Evolutionary conservation across 2,797 vertebrate genomes (phyloP), one percentile per base, ranked within the genome.

Genomic region (Delichon dasypus): DNA sequence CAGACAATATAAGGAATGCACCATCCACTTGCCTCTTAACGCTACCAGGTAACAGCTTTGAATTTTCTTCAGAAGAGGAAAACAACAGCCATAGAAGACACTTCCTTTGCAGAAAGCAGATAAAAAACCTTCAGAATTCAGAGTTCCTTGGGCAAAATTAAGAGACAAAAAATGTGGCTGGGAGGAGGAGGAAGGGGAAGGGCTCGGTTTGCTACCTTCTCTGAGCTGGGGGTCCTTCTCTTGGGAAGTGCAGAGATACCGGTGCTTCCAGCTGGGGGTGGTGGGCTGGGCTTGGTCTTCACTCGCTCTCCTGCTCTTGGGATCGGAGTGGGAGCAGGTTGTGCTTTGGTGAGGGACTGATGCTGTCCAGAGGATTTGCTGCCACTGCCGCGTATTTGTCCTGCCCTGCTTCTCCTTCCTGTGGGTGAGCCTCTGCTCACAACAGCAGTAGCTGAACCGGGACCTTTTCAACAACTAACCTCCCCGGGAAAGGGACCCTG

Each of bases 51-150:
- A 96, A 91, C 9, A 84, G 79, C 48, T 94, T 89, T 76, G 79
- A 65, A 86, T 96, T 96, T 89, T 88, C 83, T 78, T 94, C 85
- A 68, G 90, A 18, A n/a, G 13, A 83, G 54, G 65, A 86, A 93
- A 92, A 92, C 54, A 51, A 50, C 62, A n/a, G 38, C 82, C 51
- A 77, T 62, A 44, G 66, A 79, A n/a, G 53, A 88, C 71, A 81
- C 36, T 70, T 95, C 73, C 60, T 84, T 61, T 36, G 61, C 66
- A 85, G 85, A 82, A 66, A 55, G 32, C 26, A 76, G 30, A 71
- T 36, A n/a, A 66, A 89, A 38, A 71, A 54, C 32, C 30, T 67
- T 68, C 44, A 26, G 40, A 64, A 74, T 70, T 70, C 61, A 45
- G 73, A 73, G 34, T 6, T 89, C 38, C 53, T 91, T n/a, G 22